Base-by-base conservation (phyloP, 2,888 invertebrate species). In the Sphaerophoria rueppellii region DNA sequence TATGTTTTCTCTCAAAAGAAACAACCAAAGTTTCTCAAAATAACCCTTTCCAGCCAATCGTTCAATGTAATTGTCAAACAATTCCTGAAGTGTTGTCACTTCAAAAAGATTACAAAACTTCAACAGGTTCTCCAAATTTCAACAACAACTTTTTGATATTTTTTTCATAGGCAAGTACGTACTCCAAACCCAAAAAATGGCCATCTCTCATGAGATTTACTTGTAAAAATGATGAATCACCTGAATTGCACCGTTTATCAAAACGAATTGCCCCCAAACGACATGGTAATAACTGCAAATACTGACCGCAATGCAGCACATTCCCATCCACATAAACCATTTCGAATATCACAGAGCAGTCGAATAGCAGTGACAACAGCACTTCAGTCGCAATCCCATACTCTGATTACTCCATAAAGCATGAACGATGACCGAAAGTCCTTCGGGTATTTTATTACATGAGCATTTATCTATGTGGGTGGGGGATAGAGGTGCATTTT, bases 191-290 rank as follows among this genome's bases (percentile, higher is more conserved):
- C 7, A 14, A 37, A 67, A 61, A 55, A 48, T 67, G 46, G 40
- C 58, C 69, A 70, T 74, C 83, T 74, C 83, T 83, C 80, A 80
- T 72, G 75, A 76, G 72, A 75, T 76, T 75, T 80, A 37, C 67
- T 77, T 73, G 81, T 70, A 60, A 81, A 85, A 85, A 81, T 85
- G 85, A 85, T 85, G 85, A 69, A 85, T 85, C 86, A 82, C 77
- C 83, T 79, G 89, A 87, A 88, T 87, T 89, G 89, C 89, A 89
- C 88, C 89, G 88, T 89, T 89, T 89, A 87, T 89, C 89, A 89
- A 87, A 88, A 75, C 61, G 69, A 80, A 85, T 76, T 58, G 74
- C 72, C 70, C 58, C 48, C 9, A 77, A 54, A 76, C 65, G 72
- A 76, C 83, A 82, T 71, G 78, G 69, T 78, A 80, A 82, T 82